A percentile compares a stretch with the other conserved stretches of the same genome.
These are phyloP conservation scores for Excalfactoria chinensis DNA, from an alignment of 2,113 vertebrate genomes.

Conservation along the genomic window DNA sequence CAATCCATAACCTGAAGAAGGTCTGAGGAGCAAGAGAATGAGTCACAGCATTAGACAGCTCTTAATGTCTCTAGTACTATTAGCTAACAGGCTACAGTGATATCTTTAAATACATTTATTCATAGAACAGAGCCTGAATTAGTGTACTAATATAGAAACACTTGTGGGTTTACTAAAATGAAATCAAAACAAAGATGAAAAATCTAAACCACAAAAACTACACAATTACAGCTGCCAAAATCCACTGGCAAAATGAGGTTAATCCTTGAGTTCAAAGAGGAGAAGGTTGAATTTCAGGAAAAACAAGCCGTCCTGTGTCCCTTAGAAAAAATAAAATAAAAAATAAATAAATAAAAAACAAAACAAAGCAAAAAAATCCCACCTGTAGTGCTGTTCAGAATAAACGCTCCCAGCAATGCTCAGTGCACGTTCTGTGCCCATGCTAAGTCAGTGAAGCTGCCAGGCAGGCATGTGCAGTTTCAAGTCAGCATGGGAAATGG, in stretches of 20 bases:
- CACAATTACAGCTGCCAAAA: slow-evolving; percentile 42
- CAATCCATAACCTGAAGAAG: background rate
- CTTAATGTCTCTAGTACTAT: background rate
- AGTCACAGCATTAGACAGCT: background rate
- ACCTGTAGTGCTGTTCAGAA: background rate
- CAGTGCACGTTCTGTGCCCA: background rate
- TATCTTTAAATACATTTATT: background rate
- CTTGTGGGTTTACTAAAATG: background rate
- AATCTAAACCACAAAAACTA: background rate
- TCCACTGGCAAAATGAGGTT: slow-evolving; percentile 20
- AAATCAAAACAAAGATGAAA: background rate
- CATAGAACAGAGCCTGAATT: background rate
- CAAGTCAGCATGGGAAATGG: slow-evolving; percentile 46
- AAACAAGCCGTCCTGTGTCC: slow-evolving; percentile 34
- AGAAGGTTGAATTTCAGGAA: slow-evolving; percentile 44
- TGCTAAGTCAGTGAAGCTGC: slow-evolving; percentile 21
- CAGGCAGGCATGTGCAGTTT: slow-evolving; percentile 20
- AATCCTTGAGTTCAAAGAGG: slow-evolving; percentile 8
- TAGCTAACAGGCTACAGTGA: background rate
- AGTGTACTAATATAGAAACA: background rate
- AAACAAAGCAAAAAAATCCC: too few relatives aligned
- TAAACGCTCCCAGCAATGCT: slow-evolving; percentile 31
- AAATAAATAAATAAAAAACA: background rate
- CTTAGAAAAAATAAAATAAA: background rate
- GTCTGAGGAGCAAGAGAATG: background rate